Evolutionary conservation across 2,888 invertebrate genomes (phyloP), one percentile per base, ranked within the genome.

Genomic region (Teinopalpus imperialis): DNA sequence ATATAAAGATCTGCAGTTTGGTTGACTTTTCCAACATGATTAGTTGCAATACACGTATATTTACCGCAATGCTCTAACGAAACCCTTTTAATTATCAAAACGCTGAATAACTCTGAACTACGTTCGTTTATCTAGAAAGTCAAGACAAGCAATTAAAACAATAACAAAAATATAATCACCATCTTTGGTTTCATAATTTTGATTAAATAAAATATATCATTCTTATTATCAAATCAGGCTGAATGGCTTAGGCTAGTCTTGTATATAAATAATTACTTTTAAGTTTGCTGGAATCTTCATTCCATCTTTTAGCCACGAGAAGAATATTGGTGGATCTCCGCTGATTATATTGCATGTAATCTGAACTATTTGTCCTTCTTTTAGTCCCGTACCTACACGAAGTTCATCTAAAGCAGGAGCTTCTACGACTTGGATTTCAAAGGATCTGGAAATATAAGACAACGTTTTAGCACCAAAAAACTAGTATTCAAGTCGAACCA

Each of bases 371-470:
- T 96, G 94, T 29, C 95, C 94, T 86, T 96, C 94, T 78, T 95
- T 94, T 1, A 95, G 80, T 57, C 94, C 94, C 35, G 92, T 90
- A 0, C 96, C 95, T 56, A 97, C 94, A 29, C 91, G 90, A 53
- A 97, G 94, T 32, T 95, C 94, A 66, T 96, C 95, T 64, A 96
- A 90, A 48, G 95, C 92, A 13, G 96, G 96, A 0, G 96, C 95
- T 85, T 88, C 89, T 57, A 93, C 93, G 27, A 94, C 90, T 77
- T 93, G 92, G 47, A 94, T 93, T 72, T 94, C 94, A 52, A 91
- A 91, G 27, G 91, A 90, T 43, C 87, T 88, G 53, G n/a, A 78
- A 72, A 10, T 2, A 16, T 13, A 12, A n/a, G n/a, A n/a, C n/a
- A n/a, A n/a, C n/a, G n/a, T n/a, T n/a, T n/a, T n/a, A n/a, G n/a